phyloP scores from a whole-genome alignment of 2,113 vertebrate genomes.

The Hepsetus odoe region DNA sequence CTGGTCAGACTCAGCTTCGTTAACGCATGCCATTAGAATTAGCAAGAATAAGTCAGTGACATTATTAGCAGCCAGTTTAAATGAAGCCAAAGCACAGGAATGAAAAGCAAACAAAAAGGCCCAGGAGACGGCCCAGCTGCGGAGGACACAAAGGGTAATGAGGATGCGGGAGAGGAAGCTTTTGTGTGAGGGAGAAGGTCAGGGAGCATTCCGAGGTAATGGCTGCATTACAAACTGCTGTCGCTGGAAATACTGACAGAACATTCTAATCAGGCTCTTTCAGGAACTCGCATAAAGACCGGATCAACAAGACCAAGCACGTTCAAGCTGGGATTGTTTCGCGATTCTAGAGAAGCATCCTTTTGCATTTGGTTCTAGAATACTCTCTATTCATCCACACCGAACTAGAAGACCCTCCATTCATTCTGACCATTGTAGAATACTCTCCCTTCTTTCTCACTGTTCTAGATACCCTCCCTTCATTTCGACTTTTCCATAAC shows the following conservation, averaged over 20 bases:
- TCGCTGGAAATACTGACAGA: background rate
- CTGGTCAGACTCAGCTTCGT: conserved; percentile 36
- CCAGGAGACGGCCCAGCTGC: background rate
- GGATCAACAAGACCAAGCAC: too few relatives aligned
- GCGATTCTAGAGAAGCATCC: too few relatives aligned
- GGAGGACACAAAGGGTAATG: conserved; percentile 24
- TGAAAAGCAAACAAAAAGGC: conserved; percentile 18
- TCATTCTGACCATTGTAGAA: too few relatives aligned
- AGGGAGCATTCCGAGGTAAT: conserved; percentile 34
- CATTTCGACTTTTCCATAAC: too few relatives aligned
- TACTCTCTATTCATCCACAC: too few relatives aligned
- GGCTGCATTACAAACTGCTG: background rate
- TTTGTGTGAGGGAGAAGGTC: conserved; percentile 29
- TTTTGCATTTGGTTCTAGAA: too few relatives aligned
- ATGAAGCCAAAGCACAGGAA: background rate
- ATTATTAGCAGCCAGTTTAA: conserved; percentile 36
- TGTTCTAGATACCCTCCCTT: too few relatives aligned
- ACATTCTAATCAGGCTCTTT: conserved; percentile 11
- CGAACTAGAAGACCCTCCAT: too few relatives aligned
- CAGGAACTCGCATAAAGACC: background rate
- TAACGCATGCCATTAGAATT: conserved; percentile 42
- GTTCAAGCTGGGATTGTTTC: too few relatives aligned
- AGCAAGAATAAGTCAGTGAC: conserved; percentile 58
- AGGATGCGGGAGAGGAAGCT: conserved; percentile 16
- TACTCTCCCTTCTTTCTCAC: too few relatives aligned